Evolutionary conservation across 37 sponge, comb jelly and placozoan species (phyloP).

Genomic region (Oscarella lobularis): DNA sequence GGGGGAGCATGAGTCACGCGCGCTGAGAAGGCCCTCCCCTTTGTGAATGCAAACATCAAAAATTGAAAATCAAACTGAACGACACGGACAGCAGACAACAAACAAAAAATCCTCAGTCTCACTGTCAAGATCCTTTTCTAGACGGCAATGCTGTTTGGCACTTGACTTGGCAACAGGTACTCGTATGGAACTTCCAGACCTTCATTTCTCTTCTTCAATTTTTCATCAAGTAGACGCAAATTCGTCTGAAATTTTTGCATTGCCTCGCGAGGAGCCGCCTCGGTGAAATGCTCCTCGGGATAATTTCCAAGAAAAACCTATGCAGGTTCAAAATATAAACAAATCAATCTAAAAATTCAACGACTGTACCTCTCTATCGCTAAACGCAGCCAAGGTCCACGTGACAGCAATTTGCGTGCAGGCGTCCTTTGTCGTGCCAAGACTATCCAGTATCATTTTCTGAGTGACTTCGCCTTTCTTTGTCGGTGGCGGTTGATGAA

Average conservation of each 20-base stretch:
- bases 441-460: constrained; percentile 15
- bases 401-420: not conserved
- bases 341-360: not conserved
- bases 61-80: too few species aligned
- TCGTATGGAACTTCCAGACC: constrained; percentile 33
- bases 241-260: constrained; percentile 1
- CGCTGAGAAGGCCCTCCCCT: too few species aligned
- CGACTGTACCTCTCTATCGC: constrained; percentile 16
- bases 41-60: too few species aligned
- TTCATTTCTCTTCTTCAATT: constrained; percentile 21
- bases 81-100: too few species aligned
- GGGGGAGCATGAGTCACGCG: too few species aligned
- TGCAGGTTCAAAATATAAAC: not conserved
- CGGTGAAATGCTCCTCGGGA: not conserved
- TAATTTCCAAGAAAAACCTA: constrained; percentile 7
- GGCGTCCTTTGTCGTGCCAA: constrained; percentile 18
- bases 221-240: constrained; percentile 4
- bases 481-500: constrained; percentile 32
- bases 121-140: too few species aligned
- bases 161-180: constrained; percentile 14
- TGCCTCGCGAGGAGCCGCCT: not conserved
- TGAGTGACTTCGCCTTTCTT: constrained; percentile 26
- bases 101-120: too few species aligned
- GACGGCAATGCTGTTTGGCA: constrained; percentile 33
- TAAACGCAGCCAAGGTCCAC: constrained; percentile 13